Evolutionary conservation across 2,888 invertebrate genomes (phyloP), one percentile per base, ranked within the genome.

Genomic region (Artemia sp.): DNA sequence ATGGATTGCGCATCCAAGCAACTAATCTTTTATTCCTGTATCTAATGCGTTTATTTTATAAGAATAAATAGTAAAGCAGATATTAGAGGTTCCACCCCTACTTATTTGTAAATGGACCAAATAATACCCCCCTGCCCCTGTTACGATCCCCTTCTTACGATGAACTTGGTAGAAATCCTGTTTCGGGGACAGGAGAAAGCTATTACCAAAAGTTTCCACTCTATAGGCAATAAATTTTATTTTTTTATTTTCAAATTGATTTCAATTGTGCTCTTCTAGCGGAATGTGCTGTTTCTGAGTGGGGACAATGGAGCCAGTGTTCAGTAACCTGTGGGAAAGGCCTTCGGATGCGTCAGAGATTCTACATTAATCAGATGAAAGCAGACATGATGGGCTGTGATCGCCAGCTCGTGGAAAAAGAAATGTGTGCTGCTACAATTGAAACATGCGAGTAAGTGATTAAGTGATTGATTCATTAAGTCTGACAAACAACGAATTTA

Each of bases 361-460:
- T 77, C 76, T 86, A 78, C 78, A 79, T 76, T 73, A 81, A 82
- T 77, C 83, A 83, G 51, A 78, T 79, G 66, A 81, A 82, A 51
- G 82, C 83, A 1, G 77, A 78, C 68, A 81, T 81, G 52, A 82
- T 82, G 69, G 79, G 81, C 7, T 90, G 90, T 76, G 83, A 84
- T 72, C 71, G 74, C 12, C 76, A 77, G 67, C 73, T 81, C 67
- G 73, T 74, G 14, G 75, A 76, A 67, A 75, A 75, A 68, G 78
- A 79, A 70, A 71, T 74, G 51, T 80, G 80, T 73, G 70, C 69
- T 10, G 73, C 70, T 8, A 68, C 58, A 6, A 58, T 70, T 8
- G 72, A 71, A 24, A 58, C 69, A 73, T 77, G 90, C 80, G 83
- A 83, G 88, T 87, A 76, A 83, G 74, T 24, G 64, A 58, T 11